Conservation (phyloP, 2,113 vertebrate species). For the Poicephalus gulielmi region DNA sequence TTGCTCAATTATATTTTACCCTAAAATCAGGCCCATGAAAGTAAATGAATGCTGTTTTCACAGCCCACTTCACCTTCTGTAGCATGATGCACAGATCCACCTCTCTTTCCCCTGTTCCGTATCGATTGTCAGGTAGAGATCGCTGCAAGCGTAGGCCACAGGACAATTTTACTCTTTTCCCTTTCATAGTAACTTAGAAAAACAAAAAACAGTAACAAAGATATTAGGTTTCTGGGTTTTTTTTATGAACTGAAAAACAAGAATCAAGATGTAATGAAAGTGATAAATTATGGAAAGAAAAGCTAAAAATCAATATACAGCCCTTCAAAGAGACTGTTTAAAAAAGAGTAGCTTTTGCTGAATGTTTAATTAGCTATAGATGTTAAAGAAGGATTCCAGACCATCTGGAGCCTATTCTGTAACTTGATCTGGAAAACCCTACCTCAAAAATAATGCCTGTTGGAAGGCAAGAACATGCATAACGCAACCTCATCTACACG, state of each 20-base stretch:
- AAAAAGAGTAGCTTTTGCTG: conserved; percentile 29
- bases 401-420: conserved; percentile 68
- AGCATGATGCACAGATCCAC: not conserved
- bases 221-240: not conserved
- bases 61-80: not conserved
- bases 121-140: not conserved
- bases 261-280: not conserved
- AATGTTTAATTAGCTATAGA: conserved; percentile 71
- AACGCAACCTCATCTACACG: not conserved
- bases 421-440: conserved; percentile 47
- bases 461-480: not conserved
- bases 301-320: conserved; percentile 59
- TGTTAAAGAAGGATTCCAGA: conserved; percentile 64
- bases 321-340: conserved; percentile 54
- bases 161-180: not conserved
- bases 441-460: conserved; percentile 28
- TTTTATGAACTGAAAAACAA: not conserved
- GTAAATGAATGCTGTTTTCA: not conserved
- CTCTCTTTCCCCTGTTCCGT: not conserved
- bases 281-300: not conserved
- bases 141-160: not conserved
- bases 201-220: not conserved
- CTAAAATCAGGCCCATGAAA: not conserved
- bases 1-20: not conserved
- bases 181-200: not conserved